Evolutionary conservation across 2,888 invertebrate species (phyloP).

Genomic region (Atethmia centrago): DNA sequence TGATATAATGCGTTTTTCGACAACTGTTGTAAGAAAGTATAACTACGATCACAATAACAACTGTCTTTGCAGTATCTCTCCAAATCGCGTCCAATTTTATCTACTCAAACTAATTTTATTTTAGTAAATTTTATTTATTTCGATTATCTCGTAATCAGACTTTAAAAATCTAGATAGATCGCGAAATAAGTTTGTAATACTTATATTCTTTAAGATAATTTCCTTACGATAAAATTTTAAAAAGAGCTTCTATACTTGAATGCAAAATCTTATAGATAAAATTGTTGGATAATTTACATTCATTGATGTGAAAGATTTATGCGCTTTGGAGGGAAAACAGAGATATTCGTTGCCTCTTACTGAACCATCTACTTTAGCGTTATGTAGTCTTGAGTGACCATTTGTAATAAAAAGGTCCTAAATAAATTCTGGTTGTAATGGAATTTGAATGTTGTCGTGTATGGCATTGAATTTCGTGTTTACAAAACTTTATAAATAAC

Average conservation of each 20-base stretch:
- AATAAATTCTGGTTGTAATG: not conserved
- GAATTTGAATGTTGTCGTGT: slow-evolving; percentile 9
- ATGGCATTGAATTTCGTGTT: not conserved
- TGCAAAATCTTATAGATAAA: slow-evolving; percentile 14
- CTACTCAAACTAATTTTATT: slow-evolving; percentile 44
- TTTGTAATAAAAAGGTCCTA: not conserved
- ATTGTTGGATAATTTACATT: not conserved
- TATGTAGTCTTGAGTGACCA: slow-evolving; percentile 2
- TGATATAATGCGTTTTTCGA: not conserved
- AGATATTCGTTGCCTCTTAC: not conserved
- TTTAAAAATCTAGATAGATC: slow-evolving; percentile 40
- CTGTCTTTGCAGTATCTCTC: slow-evolving; percentile 33
- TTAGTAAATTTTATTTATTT: slow-evolving; percentile 48
- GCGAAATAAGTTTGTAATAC: slow-evolving; percentile 29
- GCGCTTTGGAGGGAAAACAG: not conserved
- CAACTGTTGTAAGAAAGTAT: slow-evolving; percentile 13
- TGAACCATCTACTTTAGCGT: slow-evolving; percentile 2
- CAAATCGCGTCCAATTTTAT: slow-evolving; percentile 49
- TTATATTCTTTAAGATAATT: slow-evolving; percentile 25
- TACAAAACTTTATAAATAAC: slow-evolving; percentile 8
- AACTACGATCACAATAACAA: not conserved
- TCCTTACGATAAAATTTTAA: slow-evolving; percentile 24
- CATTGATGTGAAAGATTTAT: not conserved
- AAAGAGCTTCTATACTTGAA: slow-evolving; percentile 28
- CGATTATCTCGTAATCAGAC: slow-evolving; percentile 54